Percentiles rank a stretch among this genome's conserved stretches.
Evolutionary conservation across 2,888 invertebrate species (phyloP).

Genomic region (Scaptomyza reducta): DNA sequence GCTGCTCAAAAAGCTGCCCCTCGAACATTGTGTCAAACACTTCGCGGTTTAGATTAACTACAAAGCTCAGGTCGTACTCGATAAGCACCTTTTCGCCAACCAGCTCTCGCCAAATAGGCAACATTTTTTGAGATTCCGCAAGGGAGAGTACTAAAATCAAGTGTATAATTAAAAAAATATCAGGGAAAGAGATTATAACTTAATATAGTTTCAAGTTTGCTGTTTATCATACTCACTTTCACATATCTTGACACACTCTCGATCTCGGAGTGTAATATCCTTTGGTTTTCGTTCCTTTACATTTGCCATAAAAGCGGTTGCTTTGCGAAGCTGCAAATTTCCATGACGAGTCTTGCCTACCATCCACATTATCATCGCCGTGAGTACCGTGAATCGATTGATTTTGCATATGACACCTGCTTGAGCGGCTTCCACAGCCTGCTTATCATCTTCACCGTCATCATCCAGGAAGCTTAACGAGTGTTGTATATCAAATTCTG

Average conservation of each 20-base stretch:
- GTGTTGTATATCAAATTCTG: slow-evolving; percentile 15
- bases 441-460: slow-evolving; percentile 11
- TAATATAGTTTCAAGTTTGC: no score
- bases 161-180: not conserved
- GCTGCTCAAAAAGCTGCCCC: slow-evolving; percentile 90
- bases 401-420: slow-evolving; percentile 75
- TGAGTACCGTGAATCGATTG: slow-evolving; percentile 81
- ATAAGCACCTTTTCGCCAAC: slow-evolving; percentile 88
- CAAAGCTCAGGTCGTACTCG: slow-evolving; percentile 88
- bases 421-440: slow-evolving; percentile 20
- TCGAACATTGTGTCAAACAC: slow-evolving; percentile 89
- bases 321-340: slow-evolving; percentile 73
- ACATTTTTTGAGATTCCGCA: slow-evolving; percentile 71
- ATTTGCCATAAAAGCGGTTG: slow-evolving; percentile 61
- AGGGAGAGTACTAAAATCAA: slow-evolving; percentile 77
- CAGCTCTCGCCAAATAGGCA: slow-evolving; percentile 89
- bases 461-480: not conserved
- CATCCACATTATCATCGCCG: slow-evolving; percentile 83
- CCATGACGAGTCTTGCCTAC: slow-evolving; percentile 70
- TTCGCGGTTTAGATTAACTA: slow-evolving; percentile 87
- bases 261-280: slow-evolving; percentile 57
- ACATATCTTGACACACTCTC: slow-evolving; percentile 77
- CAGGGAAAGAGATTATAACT: not conserved
- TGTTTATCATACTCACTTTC: slow-evolving; percentile 79
- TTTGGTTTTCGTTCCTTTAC: slow-evolving; percentile 69